Evolutionary conservation across 2,888 invertebrate species (phyloP), one percentile per base, ranked within the genome.

Genomic region (Thymelicus acteon): DNA sequence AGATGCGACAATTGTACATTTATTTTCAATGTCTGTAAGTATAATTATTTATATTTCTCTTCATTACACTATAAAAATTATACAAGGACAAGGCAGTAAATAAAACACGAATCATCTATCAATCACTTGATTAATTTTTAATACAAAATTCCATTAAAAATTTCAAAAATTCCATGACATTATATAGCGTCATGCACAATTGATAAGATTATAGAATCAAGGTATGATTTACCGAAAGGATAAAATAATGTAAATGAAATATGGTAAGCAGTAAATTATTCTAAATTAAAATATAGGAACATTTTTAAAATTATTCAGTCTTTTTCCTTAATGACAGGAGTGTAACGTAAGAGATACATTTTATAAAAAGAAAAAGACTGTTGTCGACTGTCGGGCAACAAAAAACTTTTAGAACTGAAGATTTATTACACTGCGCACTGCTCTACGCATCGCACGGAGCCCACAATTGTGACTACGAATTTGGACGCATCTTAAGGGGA

Each of bases 241-340:
- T 90, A 91, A 89, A 87, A 86, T 87, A 88, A 89, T 85, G 84
- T 88, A 89, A 91, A 90, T 80, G 85, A 92, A 92, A 88, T 87
- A 89, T 84, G 85, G 88, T 87, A 88, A 88, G 89, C 86, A 89
- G 88, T 90, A 91, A 92, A 92, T 90, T 91, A 93, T 87, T 89
- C 91, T 92, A 93, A 93, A 93, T 88, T 90, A 91, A 90, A 93
- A 91, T 91, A 92, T 93, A 93, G 93, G 93, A 93, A 93, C 93
- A 91, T 91, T 89, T 88, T 87, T 86, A 89, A 90, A 87, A 88
- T 87, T 86, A 70, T 70, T 93, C 93, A 93, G 93, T 93, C 93
- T 92, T 91, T 80, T 86, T 86, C 83, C 89, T 91, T 87, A 91
- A 88, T 89, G 88, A 89, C 88, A 89, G 89, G 87, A 88, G 85